A percentile compares a stretch with the other conserved stretches of the same genome.
Evolutionary conservation across 2,113 vertebrate species (phyloP).

Genomic region (Noctilio leporinus): DNA sequence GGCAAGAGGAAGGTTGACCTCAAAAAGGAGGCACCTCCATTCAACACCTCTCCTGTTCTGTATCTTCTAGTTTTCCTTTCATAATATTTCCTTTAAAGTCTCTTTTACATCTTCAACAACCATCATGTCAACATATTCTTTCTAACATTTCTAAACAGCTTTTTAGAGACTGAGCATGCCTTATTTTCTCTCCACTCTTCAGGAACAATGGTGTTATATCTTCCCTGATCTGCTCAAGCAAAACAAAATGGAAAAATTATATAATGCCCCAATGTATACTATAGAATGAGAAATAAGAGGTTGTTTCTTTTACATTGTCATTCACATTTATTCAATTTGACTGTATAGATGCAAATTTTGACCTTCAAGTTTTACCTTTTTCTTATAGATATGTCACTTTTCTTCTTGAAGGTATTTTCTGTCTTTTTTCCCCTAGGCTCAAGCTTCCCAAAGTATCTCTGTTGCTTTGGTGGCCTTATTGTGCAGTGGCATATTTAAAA

Average conservation of each 20-base stretch:
- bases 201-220: not conserved
- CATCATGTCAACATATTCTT: not conserved
- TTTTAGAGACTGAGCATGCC: not conserved
- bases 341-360: constrained; percentile 43
- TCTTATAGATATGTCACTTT: not conserved
- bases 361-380: constrained; percentile 21
- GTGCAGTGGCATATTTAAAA: constrained; percentile 66
- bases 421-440: not conserved
- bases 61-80: not conserved
- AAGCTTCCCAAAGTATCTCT: not conserved
- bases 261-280: not conserved
- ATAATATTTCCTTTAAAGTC: not conserved
- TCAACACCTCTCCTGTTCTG: not conserved
- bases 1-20: not conserved
- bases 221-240: not conserved
- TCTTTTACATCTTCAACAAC: not conserved
- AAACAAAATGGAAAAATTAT: not conserved
- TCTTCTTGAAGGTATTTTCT: not conserved
- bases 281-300: not conserved
- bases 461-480: constrained; percentile 47
- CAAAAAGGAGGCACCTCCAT: not conserved
- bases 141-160: not conserved
- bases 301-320: constrained; percentile 27
- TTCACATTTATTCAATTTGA: constrained; percentile 50
- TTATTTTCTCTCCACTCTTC: not conserved